phyloP scores from a whole-genome alignment of 1,140 invertebrate species.

The Drosophila suzukii region DNA sequence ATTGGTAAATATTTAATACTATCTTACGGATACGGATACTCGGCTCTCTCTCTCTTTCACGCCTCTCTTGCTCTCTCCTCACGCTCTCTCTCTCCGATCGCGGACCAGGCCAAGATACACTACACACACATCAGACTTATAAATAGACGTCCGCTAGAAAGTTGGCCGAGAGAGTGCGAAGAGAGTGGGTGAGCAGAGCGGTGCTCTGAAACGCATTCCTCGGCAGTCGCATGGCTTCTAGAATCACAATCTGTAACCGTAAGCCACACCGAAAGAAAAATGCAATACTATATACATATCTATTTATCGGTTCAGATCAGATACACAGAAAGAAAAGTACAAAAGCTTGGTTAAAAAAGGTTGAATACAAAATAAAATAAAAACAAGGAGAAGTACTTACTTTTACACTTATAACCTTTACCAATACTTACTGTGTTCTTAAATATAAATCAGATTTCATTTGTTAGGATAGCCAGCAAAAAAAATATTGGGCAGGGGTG shows the following conservation, averaged over 20 bases:
- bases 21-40: slow-evolving; percentile 16
- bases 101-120: slow-evolving; percentile 45
- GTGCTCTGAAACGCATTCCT: slow-evolving; percentile 55
- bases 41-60: slow-evolving; percentile 14
- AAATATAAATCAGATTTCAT: too few species aligned
- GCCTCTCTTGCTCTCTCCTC: background rate
- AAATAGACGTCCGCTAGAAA: slow-evolving; percentile 60
- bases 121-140: slow-evolving; percentile 79
- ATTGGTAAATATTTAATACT: slow-evolving; percentile 49
- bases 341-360: too few species aligned
- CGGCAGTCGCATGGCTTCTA: slow-evolving; percentile 72
- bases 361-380: too few species aligned
- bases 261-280: slow-evolving; percentile 25
- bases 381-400: too few species aligned
- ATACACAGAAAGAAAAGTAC: too few species aligned
- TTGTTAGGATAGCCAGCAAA: too few species aligned
- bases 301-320: too few species aligned
- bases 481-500: too few species aligned
- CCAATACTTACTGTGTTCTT: too few species aligned
- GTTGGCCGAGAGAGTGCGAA: slow-evolving; percentile 13
- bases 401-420: too few species aligned
- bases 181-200: slow-evolving; percentile 7
- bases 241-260: slow-evolving; percentile 46
- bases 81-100: slow-evolving; percentile 21
- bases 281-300: background rate